Evolutionary conservation across 2,888 invertebrate species (phyloP), one percentile per base, ranked within the genome.

Genomic region (Meliscaeva auricollis): DNA sequence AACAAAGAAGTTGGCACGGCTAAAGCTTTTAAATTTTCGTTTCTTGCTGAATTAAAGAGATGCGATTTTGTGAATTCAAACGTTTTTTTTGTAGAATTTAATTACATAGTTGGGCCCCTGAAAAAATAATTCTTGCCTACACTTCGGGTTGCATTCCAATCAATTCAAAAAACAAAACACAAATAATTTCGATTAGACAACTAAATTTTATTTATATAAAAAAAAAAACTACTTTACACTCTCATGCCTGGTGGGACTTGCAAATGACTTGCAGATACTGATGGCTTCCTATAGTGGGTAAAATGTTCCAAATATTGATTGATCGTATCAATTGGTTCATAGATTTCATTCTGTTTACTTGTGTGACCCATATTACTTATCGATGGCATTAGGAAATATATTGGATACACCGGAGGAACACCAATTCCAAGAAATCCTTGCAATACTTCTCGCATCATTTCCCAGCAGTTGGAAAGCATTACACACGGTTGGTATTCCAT

Each of bases 291-390:
- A 89, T 97, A 97, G 74, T 96, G 95, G 84, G 96, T 96, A 90
- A 98, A 98, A 90, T 98, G 97, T 92, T 98, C 98, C 90, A 98
- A 93, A 91, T 98, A 98, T 91, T 98, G 98, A 88, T 97, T 96
- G 85, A 98, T 96, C 0, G 98, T 98, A 91, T 98, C 98, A 88
- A 97, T 95, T 0, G 98, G 98, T 32, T 96, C 96, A 92, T 97
- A 98, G 72, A 96, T 94, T 66, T 91, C 90, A 72, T 90, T 91
- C 62, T 91, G 91, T 50, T 91, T 91, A 46, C 50, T 85, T 17
- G 91, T 88, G 66, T 91, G 91, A 0, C 91, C 91, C 89, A 91
- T 90, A 3, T 90, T 89, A 72, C 90, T 91, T 54, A 90, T 89
- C 5, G 91, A 89, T 0, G 91, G 90, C 48, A 90, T 90, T 0